Percentiles rank a stretch among this genome's conserved stretches.
These are phyloP conservation scores for Caenorhabditis briggsae DNA, from an alignment of 1,140 invertebrate genomes.

Conservation along the genomic window DNA sequence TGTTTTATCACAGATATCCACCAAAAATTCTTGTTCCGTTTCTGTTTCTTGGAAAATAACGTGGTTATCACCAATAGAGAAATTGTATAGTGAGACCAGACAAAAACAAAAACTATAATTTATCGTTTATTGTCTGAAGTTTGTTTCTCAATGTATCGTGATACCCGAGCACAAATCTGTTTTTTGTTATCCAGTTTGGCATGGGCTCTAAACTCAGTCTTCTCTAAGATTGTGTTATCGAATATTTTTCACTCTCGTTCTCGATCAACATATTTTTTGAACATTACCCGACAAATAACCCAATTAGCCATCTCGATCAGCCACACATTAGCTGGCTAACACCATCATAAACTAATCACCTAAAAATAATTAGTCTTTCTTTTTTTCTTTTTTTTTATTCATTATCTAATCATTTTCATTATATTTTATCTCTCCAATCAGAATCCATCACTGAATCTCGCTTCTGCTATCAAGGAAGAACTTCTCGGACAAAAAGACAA, in stretches of 20 bases:
- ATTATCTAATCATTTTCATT: conserved; percentile 10
- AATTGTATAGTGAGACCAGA: too few relatives aligned
- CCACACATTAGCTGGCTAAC: neutral
- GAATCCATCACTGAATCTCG: neutral
- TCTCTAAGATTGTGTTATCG: neutral
- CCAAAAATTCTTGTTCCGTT: too few relatives aligned
- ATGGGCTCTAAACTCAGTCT: too few relatives aligned
- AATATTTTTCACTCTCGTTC: neutral
- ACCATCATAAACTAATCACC: conserved; percentile 27
- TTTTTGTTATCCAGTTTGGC: too few relatives aligned
- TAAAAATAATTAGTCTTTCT: neutral
- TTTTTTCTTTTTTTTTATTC: conserved; percentile 3
- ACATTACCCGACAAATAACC: neutral
- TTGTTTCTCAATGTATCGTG: too few relatives aligned
- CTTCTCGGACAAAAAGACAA: conserved; percentile 16
- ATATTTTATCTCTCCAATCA: neutral
- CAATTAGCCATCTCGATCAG: neutral
- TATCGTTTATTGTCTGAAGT: too few relatives aligned
- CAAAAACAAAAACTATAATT: too few relatives aligned
- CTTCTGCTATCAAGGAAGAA: conserved; percentile 32
- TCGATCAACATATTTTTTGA: neutral
- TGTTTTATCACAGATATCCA: too few relatives aligned
- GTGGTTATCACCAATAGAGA: too few relatives aligned
- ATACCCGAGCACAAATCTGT: too few relatives aligned
- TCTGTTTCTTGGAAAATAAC: too few relatives aligned